These are phyloP conservation scores for Pseudorectes ferrugineus DNA, from an alignment of 2,113 vertebrate species.

Conservation along the genomic window DNA sequence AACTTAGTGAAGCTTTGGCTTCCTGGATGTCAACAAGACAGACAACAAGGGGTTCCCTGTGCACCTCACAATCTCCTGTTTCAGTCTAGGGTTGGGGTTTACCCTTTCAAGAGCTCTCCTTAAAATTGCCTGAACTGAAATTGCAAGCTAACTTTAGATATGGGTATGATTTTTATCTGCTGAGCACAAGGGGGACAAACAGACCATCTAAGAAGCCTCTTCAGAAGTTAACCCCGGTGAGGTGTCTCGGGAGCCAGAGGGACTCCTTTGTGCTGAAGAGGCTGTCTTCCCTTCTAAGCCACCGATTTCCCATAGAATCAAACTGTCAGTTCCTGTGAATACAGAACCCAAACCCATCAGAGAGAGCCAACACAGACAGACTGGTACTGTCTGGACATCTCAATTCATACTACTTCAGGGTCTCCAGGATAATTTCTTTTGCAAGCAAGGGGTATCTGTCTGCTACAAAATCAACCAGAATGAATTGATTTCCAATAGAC, in stretches of 20 bases:
- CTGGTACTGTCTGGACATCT: not conserved
- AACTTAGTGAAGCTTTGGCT: not conserved
- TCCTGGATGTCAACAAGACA: not conserved
- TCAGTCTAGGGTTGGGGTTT: not conserved
- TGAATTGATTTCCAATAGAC: not conserved
- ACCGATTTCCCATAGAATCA: not conserved
- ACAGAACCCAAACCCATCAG: not conserved
- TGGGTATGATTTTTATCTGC: not conserved
- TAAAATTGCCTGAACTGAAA: not conserved
- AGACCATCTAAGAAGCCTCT: not conserved
- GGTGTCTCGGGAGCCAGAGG: not conserved
- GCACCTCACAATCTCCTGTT: not conserved
- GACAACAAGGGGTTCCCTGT: fast-evolving
- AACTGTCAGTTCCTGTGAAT: not conserved
- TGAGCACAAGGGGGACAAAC: not conserved
- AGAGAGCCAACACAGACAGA: not conserved
- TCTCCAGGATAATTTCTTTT: not conserved
- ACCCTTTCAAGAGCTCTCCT: not conserved
- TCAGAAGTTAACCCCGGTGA: not conserved
- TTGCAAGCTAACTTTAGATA: not conserved
- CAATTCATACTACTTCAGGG: not conserved
- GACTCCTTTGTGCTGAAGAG: not conserved
- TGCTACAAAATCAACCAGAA: not conserved
- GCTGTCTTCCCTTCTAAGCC: not conserved
- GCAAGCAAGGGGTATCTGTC: not conserved